Evolutionary conservation across 2,797 vertebrate genomes (phyloP).

Genomic region (Passerculus sandwichensis): DNA sequence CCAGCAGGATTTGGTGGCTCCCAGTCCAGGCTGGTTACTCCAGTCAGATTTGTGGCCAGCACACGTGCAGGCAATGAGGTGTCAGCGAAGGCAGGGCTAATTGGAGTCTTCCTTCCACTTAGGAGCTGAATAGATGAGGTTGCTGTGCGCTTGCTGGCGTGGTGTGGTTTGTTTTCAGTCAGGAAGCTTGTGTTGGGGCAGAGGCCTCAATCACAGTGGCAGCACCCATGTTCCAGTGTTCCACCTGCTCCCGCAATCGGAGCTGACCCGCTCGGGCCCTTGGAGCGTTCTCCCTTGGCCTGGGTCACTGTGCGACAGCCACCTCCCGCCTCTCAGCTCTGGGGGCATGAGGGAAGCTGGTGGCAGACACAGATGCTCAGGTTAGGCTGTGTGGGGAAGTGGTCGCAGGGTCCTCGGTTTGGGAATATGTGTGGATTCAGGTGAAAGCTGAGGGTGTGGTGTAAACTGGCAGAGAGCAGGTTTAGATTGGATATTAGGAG

Average conservation of each 20-base stretch:
- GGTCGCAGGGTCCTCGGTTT: neutral
- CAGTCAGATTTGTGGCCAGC: neutral
- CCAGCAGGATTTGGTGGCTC: neutral
- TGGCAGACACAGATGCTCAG: fast-evolving
- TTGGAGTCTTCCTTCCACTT: conserved; percentile 3
- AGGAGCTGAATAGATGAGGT: neutral
- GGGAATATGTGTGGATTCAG: neutral
- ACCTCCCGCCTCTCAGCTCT: fast-evolving
- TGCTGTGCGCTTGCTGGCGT: neutral
- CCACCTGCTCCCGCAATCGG: fast-evolving
- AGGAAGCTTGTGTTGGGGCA: neutral
- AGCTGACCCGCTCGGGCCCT: neutral
- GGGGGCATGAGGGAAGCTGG: neutral
- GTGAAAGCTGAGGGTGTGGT: neutral
- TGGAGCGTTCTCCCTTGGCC: neutral
- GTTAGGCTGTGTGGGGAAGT: fast-evolving
- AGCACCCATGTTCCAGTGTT: neutral
- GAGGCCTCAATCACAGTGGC: neutral
- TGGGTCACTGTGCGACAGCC: neutral
- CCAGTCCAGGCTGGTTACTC: neutral
- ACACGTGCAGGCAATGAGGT: neutral
- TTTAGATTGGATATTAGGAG: neutral
- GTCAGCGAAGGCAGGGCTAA: neutral
- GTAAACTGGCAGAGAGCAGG: neutral
- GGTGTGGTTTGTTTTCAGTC: neutral